Percentiles rank a stretch among this genome's conserved stretches.
phyloP scores from a whole-genome alignment of 23 tunicate species.

The Trididemnum clinides region DNA sequence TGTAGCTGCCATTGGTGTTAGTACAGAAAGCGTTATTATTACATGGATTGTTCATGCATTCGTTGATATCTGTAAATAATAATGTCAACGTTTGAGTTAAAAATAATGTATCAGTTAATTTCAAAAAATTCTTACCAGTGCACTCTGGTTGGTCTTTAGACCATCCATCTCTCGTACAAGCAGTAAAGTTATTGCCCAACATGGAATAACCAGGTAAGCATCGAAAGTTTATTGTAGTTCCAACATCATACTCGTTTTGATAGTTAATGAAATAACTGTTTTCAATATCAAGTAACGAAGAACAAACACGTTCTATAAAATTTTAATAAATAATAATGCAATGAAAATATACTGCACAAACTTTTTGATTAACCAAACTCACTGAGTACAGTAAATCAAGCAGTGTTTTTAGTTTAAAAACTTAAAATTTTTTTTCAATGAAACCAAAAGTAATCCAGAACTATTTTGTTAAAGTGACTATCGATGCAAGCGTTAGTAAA shows the following conservation, averaged over 20 bases:
- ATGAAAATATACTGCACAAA: too few relatives aligned
- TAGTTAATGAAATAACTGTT: conserved; percentile 1
- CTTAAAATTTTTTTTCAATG: too few relatives aligned
- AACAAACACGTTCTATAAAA: conserved; percentile 1
- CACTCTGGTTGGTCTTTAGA: conserved; percentile 1
- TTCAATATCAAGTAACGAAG: background rate
- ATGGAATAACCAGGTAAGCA: conserved; percentile 3
- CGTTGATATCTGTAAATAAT: conserved; percentile 55
- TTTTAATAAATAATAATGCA: too few relatives aligned
- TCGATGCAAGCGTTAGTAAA: too few relatives aligned
- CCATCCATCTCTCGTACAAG: conserved; percentile 13
- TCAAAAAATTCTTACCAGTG: background rate
- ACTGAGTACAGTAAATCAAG: too few relatives aligned
- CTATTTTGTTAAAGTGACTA: too few relatives aligned
- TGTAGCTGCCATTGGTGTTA: conserved; percentile 19
- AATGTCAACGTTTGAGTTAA: too few relatives aligned
- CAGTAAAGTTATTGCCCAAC: background rate
- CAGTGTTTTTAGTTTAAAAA: too few relatives aligned
- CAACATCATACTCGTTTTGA: background rate
- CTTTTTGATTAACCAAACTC: too few relatives aligned
- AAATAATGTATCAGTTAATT: too few relatives aligned
- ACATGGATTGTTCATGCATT: conserved; percentile 45
- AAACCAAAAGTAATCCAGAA: too few relatives aligned
- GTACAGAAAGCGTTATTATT: conserved; percentile 41
- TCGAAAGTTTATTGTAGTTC: background rate